Conservation (phyloP, 2,888 invertebrate species). For the Drosophila sordidapex region DNA sequence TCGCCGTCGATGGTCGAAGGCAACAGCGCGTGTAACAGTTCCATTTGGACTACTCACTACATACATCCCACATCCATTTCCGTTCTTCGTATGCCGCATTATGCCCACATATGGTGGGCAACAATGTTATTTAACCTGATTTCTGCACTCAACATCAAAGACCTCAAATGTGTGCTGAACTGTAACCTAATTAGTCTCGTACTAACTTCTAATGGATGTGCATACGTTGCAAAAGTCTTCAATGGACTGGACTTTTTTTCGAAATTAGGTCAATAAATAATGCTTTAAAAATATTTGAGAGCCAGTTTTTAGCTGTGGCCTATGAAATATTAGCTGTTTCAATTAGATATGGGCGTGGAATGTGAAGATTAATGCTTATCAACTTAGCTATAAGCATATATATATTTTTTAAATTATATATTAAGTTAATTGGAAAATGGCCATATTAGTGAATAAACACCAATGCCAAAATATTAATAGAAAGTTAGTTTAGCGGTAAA, state of each 20-base stretch:
- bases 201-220: constrained; percentile 1
- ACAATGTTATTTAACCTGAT: constrained; percentile 37
- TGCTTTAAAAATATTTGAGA: neutral
- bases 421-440: too few species aligned
- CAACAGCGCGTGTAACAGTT: constrained; percentile 18
- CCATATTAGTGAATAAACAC: too few species aligned
- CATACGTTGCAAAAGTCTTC: neutral
- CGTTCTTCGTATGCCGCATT: constrained; percentile 1
- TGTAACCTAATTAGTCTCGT: constrained; percentile 62
- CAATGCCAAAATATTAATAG: too few species aligned
- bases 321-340: neutral
- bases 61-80: constrained; percentile 6
- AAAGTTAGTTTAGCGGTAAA: neutral
- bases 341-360: neutral
- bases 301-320: neutral
- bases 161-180: constrained; percentile 32
- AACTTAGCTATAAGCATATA: neutral
- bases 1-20: constrained; percentile 26
- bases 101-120: constrained; percentile 46
- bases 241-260: neutral
- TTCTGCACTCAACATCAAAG: constrained; percentile 62
- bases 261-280: neutral
- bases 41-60: neutral
- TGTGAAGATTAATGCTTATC: neutral
- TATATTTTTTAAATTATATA: neutral